Percentiles rank a stretch among this genome's conserved stretches.
Conservation (phyloP, 2,113 vertebrate genomes). For the Mola mola region DNA sequence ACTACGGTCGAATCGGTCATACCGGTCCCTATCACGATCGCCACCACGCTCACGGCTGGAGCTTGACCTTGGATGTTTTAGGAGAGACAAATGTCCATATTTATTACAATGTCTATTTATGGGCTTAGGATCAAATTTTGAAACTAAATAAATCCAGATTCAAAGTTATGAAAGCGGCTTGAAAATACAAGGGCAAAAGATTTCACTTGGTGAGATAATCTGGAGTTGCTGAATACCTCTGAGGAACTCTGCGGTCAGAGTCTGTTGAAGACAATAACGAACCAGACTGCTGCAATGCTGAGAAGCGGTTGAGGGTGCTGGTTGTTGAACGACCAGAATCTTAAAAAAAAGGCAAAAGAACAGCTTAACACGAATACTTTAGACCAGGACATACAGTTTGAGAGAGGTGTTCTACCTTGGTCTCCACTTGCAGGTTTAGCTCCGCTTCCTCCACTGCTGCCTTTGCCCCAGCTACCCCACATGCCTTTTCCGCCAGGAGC, state of each 20-base stretch:
- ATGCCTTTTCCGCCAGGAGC: slow-evolving; percentile 89
- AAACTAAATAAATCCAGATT: not conserved
- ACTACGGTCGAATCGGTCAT: slow-evolving; percentile 80
- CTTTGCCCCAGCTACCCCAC: slow-evolving; percentile 95
- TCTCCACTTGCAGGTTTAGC: slow-evolving; percentile 85
- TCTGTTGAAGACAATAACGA: slow-evolving; percentile 73
- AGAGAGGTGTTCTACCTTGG: slow-evolving; percentile 75
- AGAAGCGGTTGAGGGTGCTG: slow-evolving; percentile 94
- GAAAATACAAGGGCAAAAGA: not conserved
- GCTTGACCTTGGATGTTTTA: slow-evolving; percentile 83
- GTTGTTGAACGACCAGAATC: slow-evolving; percentile 89
- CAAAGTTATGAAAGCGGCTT: too few species aligned
- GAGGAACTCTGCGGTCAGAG: slow-evolving; percentile 88
- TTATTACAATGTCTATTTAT: too few species aligned
- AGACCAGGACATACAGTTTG: too few species aligned
- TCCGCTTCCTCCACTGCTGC: slow-evolving; percentile 94
- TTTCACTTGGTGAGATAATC: not conserved
- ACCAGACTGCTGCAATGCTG: slow-evolving; percentile 91
- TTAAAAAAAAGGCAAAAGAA: slow-evolving; percentile 42
- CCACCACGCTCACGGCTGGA: slow-evolving; percentile 85
- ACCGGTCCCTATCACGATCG: slow-evolving; percentile 59
- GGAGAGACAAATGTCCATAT: not conserved
- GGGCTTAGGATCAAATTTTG: too few species aligned
- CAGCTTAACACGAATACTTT: not conserved
- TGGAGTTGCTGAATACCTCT: slow-evolving; percentile 80